Conservation (phyloP, 2,888 invertebrate genomes). For the Agrochola lota region DNA sequence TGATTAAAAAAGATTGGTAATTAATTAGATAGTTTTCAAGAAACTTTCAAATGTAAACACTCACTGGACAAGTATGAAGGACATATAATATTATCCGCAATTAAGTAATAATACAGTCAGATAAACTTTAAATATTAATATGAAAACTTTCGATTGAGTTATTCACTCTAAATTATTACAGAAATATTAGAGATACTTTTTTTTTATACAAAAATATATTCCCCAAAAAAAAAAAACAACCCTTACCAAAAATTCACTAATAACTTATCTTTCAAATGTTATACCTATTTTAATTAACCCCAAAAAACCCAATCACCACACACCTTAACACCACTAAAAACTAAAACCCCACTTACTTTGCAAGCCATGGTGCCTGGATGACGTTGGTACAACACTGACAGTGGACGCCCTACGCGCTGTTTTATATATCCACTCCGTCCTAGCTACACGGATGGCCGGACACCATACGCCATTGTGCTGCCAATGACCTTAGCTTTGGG, state of each 20-base stretch:
- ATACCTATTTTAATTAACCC: background rate
- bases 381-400: constrained; percentile 57
- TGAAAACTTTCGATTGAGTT: background rate
- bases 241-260: constrained; percentile 3
- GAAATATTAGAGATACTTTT: no score
- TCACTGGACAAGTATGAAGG: background rate
- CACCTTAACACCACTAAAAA: constrained; percentile 9
- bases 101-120: no score
- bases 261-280: background rate
- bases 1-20: background rate
- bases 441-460: constrained; percentile 83
- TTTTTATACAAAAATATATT: background rate
- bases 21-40: background rate
- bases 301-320: constrained; percentile 7
- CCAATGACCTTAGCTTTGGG: constrained; percentile 77
- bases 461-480: constrained; percentile 76
- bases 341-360: constrained; percentile 62
- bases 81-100: background rate
- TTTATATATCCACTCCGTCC: constrained; percentile 83
- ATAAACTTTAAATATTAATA: background rate
- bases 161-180: no score
- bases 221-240: background rate
- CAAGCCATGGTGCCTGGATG: constrained; percentile 67
- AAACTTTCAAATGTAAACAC: background rate
- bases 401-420: constrained; percentile 59